phyloP scores from a whole-genome alignment of 2,888 invertebrate species.

The Oscheius sp. region DNA sequence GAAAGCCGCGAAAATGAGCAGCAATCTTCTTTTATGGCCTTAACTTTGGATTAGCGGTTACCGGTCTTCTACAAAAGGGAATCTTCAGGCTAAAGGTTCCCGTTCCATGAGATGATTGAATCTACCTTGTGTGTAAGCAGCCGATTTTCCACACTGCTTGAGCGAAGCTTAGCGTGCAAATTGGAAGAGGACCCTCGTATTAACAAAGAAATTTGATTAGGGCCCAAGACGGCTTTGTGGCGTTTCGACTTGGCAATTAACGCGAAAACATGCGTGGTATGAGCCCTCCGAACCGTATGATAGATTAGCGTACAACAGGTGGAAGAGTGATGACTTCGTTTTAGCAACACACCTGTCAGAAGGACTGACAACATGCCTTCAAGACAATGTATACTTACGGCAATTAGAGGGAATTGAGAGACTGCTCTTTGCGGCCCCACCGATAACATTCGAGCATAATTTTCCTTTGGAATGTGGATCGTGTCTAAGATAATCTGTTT shows the following conservation, averaged over 20 bases:
- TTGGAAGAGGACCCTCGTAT: slow-evolving; percentile 39
- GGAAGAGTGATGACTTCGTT: slow-evolving; percentile 13
- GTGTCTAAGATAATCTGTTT: not conserved
- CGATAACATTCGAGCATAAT: too few relatives aligned
- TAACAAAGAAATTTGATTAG: slow-evolving; percentile 41
- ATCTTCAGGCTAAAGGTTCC: too few relatives aligned
- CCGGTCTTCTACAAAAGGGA: not conserved
- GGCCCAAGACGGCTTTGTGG: slow-evolving; percentile 37
- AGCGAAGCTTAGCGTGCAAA: slow-evolving; percentile 35
- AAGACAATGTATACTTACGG: slow-evolving; percentile 13
- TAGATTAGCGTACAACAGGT: slow-evolving; percentile 10
- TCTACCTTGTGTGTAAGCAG: not conserved
- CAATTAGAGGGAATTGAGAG: slow-evolving; percentile 4
- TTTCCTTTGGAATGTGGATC: not conserved
- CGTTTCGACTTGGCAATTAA: slow-evolving; percentile 38
- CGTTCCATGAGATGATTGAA: too few relatives aligned
- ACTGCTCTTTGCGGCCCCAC: too few relatives aligned
- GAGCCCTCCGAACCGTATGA: slow-evolving; percentile 1
- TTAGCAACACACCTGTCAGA: slow-evolving; percentile 20
- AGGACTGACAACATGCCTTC: not conserved
- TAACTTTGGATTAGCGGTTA: not conserved
- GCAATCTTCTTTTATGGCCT: not conserved
- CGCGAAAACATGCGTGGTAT: slow-evolving; percentile 25
- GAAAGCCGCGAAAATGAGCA: slow-evolving; percentile 15
- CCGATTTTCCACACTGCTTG: slow-evolving; percentile 33